These are phyloP conservation scores for Arge pagana DNA, from an alignment of 2,888 invertebrate species.

Conservation along the genomic window DNA sequence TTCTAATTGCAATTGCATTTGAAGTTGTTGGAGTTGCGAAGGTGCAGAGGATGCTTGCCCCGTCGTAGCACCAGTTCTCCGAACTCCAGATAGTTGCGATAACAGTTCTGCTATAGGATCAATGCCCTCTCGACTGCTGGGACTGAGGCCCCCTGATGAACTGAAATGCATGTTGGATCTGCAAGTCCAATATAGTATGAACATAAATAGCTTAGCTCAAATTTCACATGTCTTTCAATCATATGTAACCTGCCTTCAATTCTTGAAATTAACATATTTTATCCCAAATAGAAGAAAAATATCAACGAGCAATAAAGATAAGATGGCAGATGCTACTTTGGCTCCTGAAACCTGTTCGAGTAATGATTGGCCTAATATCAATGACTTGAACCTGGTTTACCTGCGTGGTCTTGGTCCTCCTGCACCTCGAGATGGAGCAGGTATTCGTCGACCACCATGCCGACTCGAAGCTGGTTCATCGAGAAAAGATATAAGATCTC, in stretches of 20 bases:
- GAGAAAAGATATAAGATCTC: conserved; percentile 91
- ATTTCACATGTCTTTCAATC: too few species aligned
- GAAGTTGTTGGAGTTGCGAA: conserved; percentile 88
- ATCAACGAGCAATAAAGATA: background rate
- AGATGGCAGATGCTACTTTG: too few species aligned
- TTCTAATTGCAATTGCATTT: conserved; percentile 93
- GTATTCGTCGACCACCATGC: conserved; percentile 78
- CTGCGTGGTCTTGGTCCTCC: conserved; percentile 78
- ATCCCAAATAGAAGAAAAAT: too few species aligned
- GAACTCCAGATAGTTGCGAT: conserved; percentile 92
- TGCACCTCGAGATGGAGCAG: conserved; percentile 75
- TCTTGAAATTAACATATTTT: too few species aligned
- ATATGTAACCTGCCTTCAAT: too few species aligned
- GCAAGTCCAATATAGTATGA: conserved; percentile 39
- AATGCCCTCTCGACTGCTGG: conserved; percentile 89
- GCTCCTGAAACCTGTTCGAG: too few species aligned
- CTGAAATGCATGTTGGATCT: conserved; percentile 93
- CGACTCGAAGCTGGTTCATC: conserved; percentile 87
- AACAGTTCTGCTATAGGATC: conserved; percentile 96
- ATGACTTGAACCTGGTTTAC: too few species aligned
- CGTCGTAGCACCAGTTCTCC: conserved; percentile 68
- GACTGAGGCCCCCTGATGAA: conserved; percentile 84
- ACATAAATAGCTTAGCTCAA: too few species aligned
- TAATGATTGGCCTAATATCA: too few species aligned
- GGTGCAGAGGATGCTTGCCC: conserved; percentile 66